phyloP scores from a whole-genome alignment of 2,888 invertebrate species.

The Eretmocerus hayati region DNA sequence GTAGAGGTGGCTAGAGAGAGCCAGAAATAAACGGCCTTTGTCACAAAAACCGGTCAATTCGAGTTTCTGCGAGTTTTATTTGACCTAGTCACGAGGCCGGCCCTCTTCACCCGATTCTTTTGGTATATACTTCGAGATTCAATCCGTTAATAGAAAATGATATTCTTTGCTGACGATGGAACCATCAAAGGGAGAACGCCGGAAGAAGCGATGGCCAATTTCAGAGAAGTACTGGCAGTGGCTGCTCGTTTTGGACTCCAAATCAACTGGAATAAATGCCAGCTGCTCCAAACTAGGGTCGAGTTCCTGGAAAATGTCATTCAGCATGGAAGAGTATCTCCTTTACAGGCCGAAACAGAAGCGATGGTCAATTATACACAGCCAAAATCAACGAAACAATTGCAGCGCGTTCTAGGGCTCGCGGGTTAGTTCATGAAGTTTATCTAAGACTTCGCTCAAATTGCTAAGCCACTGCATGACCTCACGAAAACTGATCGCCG shows the following conservation, averaged over 20 bases:
- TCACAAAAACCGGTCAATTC: neutral
- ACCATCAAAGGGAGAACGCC: neutral
- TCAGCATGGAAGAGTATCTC: neutral
- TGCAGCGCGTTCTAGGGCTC: slow-evolving; percentile 6
- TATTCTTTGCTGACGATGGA: neutral
- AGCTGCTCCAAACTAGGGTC: neutral
- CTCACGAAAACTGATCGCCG: slow-evolving; percentile 1
- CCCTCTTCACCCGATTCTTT: neutral
- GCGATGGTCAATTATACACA: neutral
- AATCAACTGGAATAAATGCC: neutral
- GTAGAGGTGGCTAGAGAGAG: neutral
- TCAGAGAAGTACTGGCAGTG: neutral
- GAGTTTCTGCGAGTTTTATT: neutral
- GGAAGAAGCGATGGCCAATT: neutral
- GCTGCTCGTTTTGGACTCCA: neutral
- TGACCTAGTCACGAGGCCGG: neutral
- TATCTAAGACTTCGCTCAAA: neutral
- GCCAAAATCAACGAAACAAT: neutral
- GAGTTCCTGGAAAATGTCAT: neutral
- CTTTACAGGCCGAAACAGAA: neutral
- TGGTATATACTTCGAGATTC: neutral
- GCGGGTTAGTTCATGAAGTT: slow-evolving; percentile 4
- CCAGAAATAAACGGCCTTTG: neutral
- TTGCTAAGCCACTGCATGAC: slow-evolving; percentile 2
- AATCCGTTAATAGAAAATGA: neutral